These are phyloP conservation scores for western clawed frog (Xenopus tropicalis) DNA, from an alignment of 2,113 vertebrate genomes.

Conservation along the genomic window DNA sequence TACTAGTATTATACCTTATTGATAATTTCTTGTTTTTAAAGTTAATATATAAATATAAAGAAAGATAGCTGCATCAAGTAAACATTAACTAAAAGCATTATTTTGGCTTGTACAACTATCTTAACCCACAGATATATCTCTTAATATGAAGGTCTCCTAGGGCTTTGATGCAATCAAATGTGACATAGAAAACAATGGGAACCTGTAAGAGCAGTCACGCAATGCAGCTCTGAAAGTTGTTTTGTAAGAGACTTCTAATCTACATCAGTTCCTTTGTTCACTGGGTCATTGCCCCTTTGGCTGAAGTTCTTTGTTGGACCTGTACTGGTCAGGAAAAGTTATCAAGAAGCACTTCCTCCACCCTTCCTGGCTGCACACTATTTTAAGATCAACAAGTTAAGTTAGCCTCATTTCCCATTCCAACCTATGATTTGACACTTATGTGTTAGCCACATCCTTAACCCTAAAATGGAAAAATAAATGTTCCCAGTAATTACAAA, in stretches of 20 bases:
- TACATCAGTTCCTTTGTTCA: constrained; percentile 21
- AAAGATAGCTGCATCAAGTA: too few relatives aligned
- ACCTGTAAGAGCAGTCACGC: constrained; percentile 8
- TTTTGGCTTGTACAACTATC: too few relatives aligned
- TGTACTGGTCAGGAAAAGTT: constrained; percentile 25
- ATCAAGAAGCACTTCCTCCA: constrained; percentile 29
- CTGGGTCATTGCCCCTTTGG: constrained; percentile 23
- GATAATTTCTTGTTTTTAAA: too few relatives aligned
- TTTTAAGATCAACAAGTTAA: constrained; percentile 24
- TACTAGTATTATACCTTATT: too few relatives aligned
- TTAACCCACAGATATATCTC: too few relatives aligned
- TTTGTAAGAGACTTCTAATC: constrained; percentile 25
- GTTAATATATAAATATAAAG: too few relatives aligned
- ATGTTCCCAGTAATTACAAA: constrained; percentile 5
- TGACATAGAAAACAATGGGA: constrained; percentile 4
- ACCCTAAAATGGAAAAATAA: constrained; percentile 8
- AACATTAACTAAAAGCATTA: too few relatives aligned
- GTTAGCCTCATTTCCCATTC: constrained; percentile 13
- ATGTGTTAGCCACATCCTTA: constrained; percentile 8
- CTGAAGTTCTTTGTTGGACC: constrained; percentile 19
- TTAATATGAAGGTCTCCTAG: not conserved
- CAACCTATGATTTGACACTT: constrained; percentile 23
- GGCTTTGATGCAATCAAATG: constrained; percentile 3
- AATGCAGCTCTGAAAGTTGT: constrained; percentile 24
- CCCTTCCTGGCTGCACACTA: constrained; percentile 33